Evolutionary conservation across 1,140 invertebrate genomes (phyloP).

Genomic region (Apis laboriosa): DNA sequence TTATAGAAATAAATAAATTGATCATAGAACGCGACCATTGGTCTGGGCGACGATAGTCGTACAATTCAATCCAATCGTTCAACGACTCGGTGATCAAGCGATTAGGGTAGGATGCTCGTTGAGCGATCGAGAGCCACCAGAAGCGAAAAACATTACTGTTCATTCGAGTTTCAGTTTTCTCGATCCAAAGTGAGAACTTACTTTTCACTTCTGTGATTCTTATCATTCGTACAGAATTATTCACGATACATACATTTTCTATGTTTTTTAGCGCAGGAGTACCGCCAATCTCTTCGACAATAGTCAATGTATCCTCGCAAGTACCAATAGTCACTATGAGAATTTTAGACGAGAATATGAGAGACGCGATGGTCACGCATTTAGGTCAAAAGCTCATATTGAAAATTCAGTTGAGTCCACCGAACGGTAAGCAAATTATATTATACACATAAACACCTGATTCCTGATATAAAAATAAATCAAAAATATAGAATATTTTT

Average conservation of each 20-base stretch:
- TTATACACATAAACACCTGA: too few species aligned
- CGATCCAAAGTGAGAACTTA: conserved; percentile 74
- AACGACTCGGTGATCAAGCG: conserved; percentile 82
- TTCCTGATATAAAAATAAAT: too few species aligned
- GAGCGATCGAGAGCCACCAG: conserved; percentile 66
- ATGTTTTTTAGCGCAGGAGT: conserved; percentile 69
- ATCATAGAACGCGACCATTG: conserved; percentile 71
- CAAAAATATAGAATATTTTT: too few species aligned
- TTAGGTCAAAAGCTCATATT: conserved; percentile 79
- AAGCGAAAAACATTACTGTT: conserved; percentile 76
- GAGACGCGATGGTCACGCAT: conserved; percentile 71
- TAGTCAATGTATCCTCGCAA: conserved; percentile 71
- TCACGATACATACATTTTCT: neutral
- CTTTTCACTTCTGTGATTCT: neutral
- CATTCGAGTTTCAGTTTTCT: conserved; percentile 74
- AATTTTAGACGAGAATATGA: conserved; percentile 67
- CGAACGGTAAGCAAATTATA: conserved; percentile 70
- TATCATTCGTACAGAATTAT: too few species aligned
- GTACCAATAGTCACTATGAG: conserved; percentile 70
- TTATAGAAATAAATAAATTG: neutral
- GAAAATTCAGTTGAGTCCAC: conserved; percentile 75
- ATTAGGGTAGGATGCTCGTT: conserved; percentile 82
- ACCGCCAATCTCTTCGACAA: conserved; percentile 69
- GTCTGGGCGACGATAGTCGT: conserved; percentile 82
- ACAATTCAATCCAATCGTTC: conserved; percentile 84